Evolutionary conservation across 2,113 vertebrate species (phyloP).

Genomic region (Oncorhynchus mykiss): DNA sequence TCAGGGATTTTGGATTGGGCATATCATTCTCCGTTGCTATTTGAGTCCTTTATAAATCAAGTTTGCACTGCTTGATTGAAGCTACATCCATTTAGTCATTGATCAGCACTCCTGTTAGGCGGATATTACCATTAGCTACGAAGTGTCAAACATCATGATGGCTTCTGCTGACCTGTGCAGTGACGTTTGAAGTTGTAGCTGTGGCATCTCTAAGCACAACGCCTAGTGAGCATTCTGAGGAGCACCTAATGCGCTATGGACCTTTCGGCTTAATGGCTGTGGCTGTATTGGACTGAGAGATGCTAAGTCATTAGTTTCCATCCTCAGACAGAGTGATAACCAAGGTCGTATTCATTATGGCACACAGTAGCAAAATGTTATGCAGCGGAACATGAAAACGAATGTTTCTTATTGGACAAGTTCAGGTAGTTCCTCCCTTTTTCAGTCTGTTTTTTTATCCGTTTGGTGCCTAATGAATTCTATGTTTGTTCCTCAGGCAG

Average conservation of each 20-base stretch:
- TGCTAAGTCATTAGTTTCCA: not conserved
- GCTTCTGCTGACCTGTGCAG: too few species aligned
- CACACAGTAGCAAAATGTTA: too few species aligned
- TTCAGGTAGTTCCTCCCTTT: too few species aligned
- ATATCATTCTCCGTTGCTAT: too few species aligned
- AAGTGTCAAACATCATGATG: not conserved
- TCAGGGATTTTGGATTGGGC: too few species aligned
- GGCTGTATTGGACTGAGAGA: not conserved
- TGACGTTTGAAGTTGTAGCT: not conserved
- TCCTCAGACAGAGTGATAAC: not conserved
- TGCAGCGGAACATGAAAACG: too few species aligned
- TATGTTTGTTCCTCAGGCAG: too few species aligned
- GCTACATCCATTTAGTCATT: not conserved
- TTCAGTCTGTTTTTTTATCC: too few species aligned
- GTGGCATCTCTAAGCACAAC: not conserved
- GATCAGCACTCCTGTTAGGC: not conserved
- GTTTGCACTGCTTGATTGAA: not conserved
- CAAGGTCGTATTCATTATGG: too few species aligned
- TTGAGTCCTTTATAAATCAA: too few species aligned
- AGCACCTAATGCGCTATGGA: not conserved
- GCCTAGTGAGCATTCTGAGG: not conserved
- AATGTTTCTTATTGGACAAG: too few species aligned
- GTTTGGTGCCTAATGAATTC: too few species aligned
- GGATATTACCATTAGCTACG: not conserved
- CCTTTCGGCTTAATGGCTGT: not conserved